Evolutionary conservation across 2,113 vertebrate species (phyloP).

Genomic region (Vicugna pacos): DNA sequence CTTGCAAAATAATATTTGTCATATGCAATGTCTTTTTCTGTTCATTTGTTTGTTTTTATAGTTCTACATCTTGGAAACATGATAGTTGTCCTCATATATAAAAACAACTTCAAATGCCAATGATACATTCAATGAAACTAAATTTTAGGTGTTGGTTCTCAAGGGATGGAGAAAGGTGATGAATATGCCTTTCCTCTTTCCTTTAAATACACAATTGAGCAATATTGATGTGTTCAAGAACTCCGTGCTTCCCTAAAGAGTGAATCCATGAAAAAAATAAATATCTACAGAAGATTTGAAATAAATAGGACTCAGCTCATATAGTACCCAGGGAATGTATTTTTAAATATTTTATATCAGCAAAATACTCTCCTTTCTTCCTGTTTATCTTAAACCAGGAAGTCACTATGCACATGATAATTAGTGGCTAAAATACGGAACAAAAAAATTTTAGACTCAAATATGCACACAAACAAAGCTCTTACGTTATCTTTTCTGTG

Average conservation of each 20-base stretch:
- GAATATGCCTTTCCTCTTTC: neutral
- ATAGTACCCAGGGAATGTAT: neutral
- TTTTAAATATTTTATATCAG: neutral
- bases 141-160: neutral
- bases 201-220: neutral
- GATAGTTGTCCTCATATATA: neutral
- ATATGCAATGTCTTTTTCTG: neutral
- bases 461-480: neutral
- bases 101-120: neutral
- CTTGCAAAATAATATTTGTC: neutral
- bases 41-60: neutral
- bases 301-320: neutral
- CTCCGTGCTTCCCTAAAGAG: neutral
- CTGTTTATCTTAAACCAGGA: conserved; percentile 12
- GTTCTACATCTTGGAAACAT: neutral
- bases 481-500: neutral
- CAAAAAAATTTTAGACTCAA: neutral
- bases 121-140: neutral
- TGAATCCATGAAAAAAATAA: neutral
- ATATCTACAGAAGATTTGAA: neutral
- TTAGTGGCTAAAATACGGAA: neutral
- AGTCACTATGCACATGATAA: neutral
- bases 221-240: neutral
- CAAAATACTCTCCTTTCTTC: neutral
- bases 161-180: neutral